Conservation (phyloP, 2,113 vertebrate species). For the Pantherophis guttatus region DNA sequence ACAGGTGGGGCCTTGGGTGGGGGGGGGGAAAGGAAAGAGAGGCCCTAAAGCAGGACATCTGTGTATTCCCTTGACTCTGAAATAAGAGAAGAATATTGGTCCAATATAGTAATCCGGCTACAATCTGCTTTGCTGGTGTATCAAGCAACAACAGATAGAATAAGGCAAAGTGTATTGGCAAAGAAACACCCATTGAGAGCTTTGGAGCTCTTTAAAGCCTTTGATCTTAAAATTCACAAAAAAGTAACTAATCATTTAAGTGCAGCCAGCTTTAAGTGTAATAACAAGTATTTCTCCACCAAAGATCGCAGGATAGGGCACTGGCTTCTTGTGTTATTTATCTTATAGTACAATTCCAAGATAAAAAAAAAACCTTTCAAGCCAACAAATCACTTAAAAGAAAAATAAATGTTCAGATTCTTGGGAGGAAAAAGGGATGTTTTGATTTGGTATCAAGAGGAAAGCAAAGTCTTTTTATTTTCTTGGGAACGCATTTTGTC, state of each 20-base stretch:
- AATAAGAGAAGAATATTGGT: background rate
- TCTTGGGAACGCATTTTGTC: background rate
- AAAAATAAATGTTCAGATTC: background rate
- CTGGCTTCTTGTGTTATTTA: background rate
- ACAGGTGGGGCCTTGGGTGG: background rate
- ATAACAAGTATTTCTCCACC: background rate
- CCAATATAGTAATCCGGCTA: slow-evolving; percentile 17
- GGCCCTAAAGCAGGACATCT: background rate
- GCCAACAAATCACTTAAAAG: background rate
- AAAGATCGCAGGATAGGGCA: background rate
- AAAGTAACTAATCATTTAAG: background rate
- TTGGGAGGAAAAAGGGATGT: background rate
- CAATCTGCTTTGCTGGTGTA: slow-evolving; percentile 1
- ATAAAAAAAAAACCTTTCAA: background rate
- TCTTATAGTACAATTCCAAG: background rate
- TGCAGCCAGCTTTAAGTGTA: background rate
- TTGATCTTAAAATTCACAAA: background rate
- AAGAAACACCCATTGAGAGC: background rate
- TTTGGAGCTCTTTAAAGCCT: background rate
- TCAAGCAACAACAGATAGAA: background rate
- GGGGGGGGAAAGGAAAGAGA: background rate
- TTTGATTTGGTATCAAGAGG: background rate
- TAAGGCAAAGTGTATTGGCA: background rate
- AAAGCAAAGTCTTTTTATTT: background rate
- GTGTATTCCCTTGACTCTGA: background rate